These are phyloP conservation scores for Eremobia ochroleuca DNA, from an alignment of 2,888 invertebrate genomes.

Conservation along the genomic window DNA sequence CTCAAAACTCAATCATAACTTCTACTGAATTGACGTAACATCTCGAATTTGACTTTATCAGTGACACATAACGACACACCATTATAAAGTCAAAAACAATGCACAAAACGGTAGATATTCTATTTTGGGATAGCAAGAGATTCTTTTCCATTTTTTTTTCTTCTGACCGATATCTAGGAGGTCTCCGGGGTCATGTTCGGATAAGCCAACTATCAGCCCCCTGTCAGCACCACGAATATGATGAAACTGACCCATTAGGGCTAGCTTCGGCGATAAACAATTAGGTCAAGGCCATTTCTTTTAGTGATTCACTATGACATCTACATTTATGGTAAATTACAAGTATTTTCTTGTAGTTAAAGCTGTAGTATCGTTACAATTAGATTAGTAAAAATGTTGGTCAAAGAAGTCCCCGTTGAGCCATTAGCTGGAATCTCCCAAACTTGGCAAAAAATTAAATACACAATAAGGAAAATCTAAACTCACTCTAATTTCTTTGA, in stretches of 20 bases:
- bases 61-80: neutral
- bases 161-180: slow-evolving; percentile 39
- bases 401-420: neutral
- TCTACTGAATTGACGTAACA: neutral
- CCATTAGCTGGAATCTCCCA: neutral
- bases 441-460: too few relatives aligned
- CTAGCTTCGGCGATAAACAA: slow-evolving; percentile 55
- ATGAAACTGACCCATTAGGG: slow-evolving; percentile 66
- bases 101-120: slow-evolving; percentile 13
- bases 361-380: neutral
- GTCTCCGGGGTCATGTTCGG: slow-evolving; percentile 55
- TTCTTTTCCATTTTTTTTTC: slow-evolving; percentile 24
- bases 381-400: neutral
- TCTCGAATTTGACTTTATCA: slow-evolving; percentile 11
- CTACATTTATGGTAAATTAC: neutral
- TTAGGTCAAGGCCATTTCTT: slow-evolving; percentile 70
- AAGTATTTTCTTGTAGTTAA: neutral
- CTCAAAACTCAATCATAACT: slow-evolving; percentile 19
- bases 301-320: slow-evolving; percentile 35
- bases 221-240: slow-evolving; percentile 43
- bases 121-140: slow-evolving; percentile 7
- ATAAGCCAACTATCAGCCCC: slow-evolving; percentile 45
- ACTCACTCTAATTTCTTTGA: neutral
- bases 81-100: slow-evolving; percentile 19
- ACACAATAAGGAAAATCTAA: neutral